Evolutionary conservation across 2,113 vertebrate species (phyloP).

Genomic region (Saimiri boliviensis): DNA sequence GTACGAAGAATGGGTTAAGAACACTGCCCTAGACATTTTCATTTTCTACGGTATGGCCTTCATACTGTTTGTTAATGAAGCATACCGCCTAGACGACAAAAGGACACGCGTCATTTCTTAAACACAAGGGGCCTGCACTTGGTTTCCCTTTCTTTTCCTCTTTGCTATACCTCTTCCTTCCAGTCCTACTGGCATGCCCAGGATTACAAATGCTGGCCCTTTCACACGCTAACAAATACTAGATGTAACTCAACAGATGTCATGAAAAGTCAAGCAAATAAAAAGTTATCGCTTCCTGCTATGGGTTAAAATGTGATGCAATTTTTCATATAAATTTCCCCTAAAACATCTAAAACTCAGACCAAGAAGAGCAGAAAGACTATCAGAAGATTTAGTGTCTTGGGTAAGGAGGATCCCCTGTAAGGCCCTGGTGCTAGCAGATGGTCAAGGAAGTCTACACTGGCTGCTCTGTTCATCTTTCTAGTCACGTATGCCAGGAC

Average conservation of each 20-base stretch:
- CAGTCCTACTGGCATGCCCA: not conserved
- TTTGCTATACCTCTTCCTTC: not conserved
- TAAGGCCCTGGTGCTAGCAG: accelerated
- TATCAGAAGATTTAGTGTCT: not conserved
- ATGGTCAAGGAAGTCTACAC: not conserved
- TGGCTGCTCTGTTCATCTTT: not conserved
- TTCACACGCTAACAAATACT: not conserved
- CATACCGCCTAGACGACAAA: not conserved
- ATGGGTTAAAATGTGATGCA: not conserved
- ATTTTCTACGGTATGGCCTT: not conserved
- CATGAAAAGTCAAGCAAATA: not conserved
- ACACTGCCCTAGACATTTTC: not conserved
- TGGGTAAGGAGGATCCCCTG: not conserved
- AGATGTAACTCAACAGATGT: not conserved
- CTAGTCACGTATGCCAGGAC: not conserved
- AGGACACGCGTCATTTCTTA: not conserved
- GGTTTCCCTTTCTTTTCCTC: not conserved
- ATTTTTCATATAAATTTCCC: not conserved
- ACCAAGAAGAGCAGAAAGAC: not conserved
- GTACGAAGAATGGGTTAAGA: not conserved
- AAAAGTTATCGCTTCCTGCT: not conserved
- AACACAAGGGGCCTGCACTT: not conserved
- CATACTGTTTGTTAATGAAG: not conserved
- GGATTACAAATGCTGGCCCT: not conserved
- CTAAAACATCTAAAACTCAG: not conserved